Evolutionary conservation across 2,113 vertebrate species (phyloP).

Genomic region (Smithornis capensis): DNA sequence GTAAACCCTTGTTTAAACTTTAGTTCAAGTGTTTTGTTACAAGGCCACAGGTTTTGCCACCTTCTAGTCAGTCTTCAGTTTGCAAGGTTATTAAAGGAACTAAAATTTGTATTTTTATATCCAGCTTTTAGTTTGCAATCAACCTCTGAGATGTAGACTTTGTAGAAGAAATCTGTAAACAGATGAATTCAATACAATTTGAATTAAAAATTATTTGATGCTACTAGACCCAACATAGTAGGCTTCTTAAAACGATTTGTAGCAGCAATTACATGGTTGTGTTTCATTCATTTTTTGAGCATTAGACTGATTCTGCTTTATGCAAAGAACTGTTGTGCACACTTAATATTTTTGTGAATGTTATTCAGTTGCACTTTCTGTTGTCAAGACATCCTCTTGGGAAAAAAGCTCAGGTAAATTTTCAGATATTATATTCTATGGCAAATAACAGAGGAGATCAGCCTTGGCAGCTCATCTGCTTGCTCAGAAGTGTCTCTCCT

Average conservation of each 20-base stretch:
- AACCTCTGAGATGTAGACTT: neutral
- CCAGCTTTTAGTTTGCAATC: neutral
- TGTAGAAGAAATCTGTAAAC: neutral
- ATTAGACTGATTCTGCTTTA: neutral
- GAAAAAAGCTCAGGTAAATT: neutral
- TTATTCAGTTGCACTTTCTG: neutral
- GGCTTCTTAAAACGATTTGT: constrained; percentile 2
- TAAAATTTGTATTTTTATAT: neutral
- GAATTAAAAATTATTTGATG: neutral
- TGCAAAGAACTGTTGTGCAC: neutral
- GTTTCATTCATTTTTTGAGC: neutral
- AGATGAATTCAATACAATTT: neutral
- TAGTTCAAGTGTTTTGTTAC: neutral
- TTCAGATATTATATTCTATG: neutral
- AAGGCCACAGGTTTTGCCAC: neutral
- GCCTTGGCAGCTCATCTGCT: neutral
- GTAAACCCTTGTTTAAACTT: neutral
- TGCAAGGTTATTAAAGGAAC: neutral
- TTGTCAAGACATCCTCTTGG: constrained; percentile 1
- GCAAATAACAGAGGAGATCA: neutral
- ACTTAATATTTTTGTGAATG: neutral
- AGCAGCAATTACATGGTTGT: neutral
- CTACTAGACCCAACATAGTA: neutral
- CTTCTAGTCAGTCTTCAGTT: neutral
- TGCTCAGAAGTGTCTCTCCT: neutral